Evolutionary conservation across 2,113 vertebrate species (phyloP), one percentile per base, ranked within the genome.

Genomic region (Eptesicus fuscus): DNA sequence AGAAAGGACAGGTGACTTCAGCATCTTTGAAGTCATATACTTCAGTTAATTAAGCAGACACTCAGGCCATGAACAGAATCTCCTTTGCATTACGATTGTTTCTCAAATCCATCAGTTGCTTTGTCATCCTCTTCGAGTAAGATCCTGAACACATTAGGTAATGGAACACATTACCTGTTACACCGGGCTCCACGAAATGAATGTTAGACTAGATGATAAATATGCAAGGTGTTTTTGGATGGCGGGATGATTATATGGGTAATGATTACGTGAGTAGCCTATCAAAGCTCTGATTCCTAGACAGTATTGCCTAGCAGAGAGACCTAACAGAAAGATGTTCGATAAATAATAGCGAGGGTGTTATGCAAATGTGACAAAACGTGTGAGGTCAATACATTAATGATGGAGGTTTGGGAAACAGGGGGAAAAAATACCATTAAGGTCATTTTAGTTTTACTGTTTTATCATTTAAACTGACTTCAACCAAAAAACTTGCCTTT

Each of bases 391-490:
- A 51, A 61, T 2, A 53, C 23, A 49, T 23, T 4, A 71, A n/a
- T 32, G 44, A 82, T 20, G 56, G 35, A 65, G 35, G 22, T 85
- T 67, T 70, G 37, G 53, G 20, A 77, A 82, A 70, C 7, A 37
- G 37, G 37, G 23, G 47, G 37, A 9, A 30, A 84, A 70, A 85
- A 89, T 69, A 11, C n/a, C n/a, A 74, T 67, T 51, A 44, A 67
- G 25, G 30, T 83, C 69, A 73, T 79, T 87, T 94, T 28, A 32
- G 63, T 83, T 87, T 73, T 51, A 69, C 53, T 73, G 16, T 74
- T 74, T 73, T 25, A 1, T 90, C 83, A 73, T 76, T 96, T 74
- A 84, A 93, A 96, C 71, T 28, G 70, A 56, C 20, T 42, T 35
- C 70, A 73, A 83, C 13, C 13, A 25, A 69, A 63, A 78, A 47